Conservation (phyloP, 2,113 vertebrate species). For the Noctilio leporinus region DNA sequence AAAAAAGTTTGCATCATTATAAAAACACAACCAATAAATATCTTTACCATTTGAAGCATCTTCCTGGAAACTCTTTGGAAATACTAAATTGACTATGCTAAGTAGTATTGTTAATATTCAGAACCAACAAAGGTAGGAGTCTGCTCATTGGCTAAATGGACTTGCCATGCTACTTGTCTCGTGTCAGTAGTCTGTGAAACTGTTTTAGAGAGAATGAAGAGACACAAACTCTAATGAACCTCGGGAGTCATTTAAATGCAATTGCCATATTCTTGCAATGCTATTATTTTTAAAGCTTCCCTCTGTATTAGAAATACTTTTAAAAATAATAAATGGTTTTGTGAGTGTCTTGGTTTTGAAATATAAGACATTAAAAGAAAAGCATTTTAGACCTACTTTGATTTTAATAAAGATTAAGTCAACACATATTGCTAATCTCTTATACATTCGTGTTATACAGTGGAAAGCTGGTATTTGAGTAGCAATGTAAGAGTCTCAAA, state of each 20-base stretch:
- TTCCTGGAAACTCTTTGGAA: neutral
- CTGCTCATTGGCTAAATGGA: neutral
- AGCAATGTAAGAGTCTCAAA: neutral
- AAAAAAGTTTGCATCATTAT: neutral
- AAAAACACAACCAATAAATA: neutral
- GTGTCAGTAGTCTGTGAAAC: neutral
- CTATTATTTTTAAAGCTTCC: neutral
- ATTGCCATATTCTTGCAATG: neutral
- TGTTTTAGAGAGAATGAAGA: neutral
- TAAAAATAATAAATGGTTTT: neutral
- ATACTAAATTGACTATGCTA: neutral
- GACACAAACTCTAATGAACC: neutral
- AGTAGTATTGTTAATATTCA: neutral
- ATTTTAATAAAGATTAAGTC: constrained; percentile 1
- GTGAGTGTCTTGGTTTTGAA: neutral
- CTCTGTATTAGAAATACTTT: neutral
- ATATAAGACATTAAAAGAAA: neutral
- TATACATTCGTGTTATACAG: neutral
- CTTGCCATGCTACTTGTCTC: neutral
- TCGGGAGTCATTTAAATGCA: neutral
- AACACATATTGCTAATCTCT: neutral
- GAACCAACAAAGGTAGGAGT: neutral
- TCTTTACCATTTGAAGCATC: neutral
- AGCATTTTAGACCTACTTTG: neutral
- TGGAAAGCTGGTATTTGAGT: neutral